Conservation (phyloP, 2,113 vertebrate genomes). For the Osmerus mordax region DNA sequence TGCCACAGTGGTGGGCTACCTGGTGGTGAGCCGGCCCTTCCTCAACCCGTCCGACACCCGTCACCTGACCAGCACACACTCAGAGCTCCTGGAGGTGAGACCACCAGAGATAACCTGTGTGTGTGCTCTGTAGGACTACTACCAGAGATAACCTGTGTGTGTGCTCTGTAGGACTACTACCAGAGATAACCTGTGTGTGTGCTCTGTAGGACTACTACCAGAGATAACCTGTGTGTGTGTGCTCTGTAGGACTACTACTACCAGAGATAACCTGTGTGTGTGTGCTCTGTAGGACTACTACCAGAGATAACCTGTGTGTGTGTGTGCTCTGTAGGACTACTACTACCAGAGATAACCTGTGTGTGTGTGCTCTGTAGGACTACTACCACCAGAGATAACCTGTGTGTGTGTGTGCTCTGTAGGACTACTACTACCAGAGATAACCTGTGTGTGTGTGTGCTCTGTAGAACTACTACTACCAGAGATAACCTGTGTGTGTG, state of each 20-base stretch:
- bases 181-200: slow-evolving; percentile 71
- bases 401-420: neutral
- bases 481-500: neutral
- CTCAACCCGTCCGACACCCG: slow-evolving; percentile 80
- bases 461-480: too few species aligned
- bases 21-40: slow-evolving; percentile 94
- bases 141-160: slow-evolving; percentile 77
- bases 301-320: neutral
- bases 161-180: slow-evolving; percentile 86
- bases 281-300: neutral
- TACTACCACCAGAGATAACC: neutral
- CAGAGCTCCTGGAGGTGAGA: slow-evolving; percentile 91
- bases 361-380: too few species aligned
- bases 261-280: slow-evolving; percentile 71
- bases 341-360: slow-evolving; percentile 55
- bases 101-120: neutral
- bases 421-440: too few species aligned
- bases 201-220: too few species aligned
- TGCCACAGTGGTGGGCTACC: slow-evolving; percentile 93
- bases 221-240: neutral
- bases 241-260: slow-evolving; percentile 93
- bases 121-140: slow-evolving; percentile 83
- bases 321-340: slow-evolving; percentile 80
- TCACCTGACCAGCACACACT: slow-evolving; percentile 83
- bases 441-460: neutral